Percentiles rank a stretch among this genome's conserved stretches.
Conservation (phyloP, 1,140 invertebrate species). For the Mycetomoellerius zeteki region DNA sequence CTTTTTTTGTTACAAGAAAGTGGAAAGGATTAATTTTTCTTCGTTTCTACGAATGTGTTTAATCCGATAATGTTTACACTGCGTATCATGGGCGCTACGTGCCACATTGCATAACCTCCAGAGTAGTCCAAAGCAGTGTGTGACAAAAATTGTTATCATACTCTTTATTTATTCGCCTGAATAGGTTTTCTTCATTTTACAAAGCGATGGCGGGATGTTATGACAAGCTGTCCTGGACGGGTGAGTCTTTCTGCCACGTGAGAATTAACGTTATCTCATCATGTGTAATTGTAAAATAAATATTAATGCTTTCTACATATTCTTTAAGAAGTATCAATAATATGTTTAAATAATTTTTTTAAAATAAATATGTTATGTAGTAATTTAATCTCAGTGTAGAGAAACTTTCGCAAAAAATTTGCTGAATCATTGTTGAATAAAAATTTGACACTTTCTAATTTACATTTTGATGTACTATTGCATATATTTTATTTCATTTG, state of each 20-base stretch:
- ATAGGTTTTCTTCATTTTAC: background rate
- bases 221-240: constrained; percentile 86
- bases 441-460: constrained; percentile 19
- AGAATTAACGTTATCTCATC: background rate
- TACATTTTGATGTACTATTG: constrained; percentile 1
- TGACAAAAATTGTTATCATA: background rate
- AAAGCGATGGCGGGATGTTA: constrained; percentile 84
- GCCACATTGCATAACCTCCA: constrained; percentile 54
- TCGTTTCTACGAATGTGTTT: background rate
- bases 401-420: constrained; percentile 2
- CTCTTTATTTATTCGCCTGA: background rate
- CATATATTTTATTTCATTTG: constrained; percentile 58
- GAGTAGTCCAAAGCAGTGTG: background rate
- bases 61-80: constrained; percentile 29
- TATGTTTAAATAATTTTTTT: background rate
- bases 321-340: background rate
- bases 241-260: constrained; percentile 76
- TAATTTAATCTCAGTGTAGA: constrained; percentile 42
- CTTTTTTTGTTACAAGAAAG: background rate
- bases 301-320: constrained; percentile 30
- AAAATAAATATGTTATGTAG: background rate
- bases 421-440: constrained; percentile 7
- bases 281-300: constrained; percentile 35
- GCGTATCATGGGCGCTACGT: background rate
- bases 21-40: background rate